Evolutionary conservation across 1,140 invertebrate species (phyloP), one percentile per base, ranked within the genome.

Genomic region (Danaus plexippus): DNA sequence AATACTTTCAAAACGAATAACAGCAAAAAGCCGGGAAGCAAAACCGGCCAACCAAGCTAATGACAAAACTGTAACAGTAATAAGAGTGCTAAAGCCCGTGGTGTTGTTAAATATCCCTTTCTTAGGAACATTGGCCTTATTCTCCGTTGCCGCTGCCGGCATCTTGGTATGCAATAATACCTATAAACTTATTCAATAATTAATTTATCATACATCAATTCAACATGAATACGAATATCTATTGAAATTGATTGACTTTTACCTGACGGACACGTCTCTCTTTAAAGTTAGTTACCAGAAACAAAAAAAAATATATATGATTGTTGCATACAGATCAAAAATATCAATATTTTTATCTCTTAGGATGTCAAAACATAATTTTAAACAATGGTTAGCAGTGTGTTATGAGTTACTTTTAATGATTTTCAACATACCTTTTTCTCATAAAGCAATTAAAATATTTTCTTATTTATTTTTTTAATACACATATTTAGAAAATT

Each of bases 1-100:
- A 75, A 99, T 99, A 88, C 96, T 98, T 88, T 99, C 98, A 87
- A 99, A 99, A 61, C 98, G 92, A 75, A 99, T 99, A 48, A 99
- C 98, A 63, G 98, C 97, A 89, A 99, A 99, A 48, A 99, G 90
- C 75, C 98, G 92, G 55, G 97, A 97, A 45, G 97, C 94, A 87
- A 99, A 99, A 61, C 97, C 98, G 67, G 96, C 96, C 59, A 99
- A 90, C 96, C 97, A 99, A 77, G 97, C 97, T 67, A 99, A 90
- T 42, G 95, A 87, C 62, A 99, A 89, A 63, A 99, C 93, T 44
- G 95, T 94, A 88, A 98, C 97, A 56, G 94, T 95, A 66, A 97
- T 92, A 61, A 98, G 89, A 75, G 95, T 97, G 72, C 89, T 92
- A 54, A 91, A 88, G 59, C 90, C 91, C 63, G 89, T 83, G 62